Conservation (phyloP, 2,113 vertebrate genomes). For the Upupa epops region DNA sequence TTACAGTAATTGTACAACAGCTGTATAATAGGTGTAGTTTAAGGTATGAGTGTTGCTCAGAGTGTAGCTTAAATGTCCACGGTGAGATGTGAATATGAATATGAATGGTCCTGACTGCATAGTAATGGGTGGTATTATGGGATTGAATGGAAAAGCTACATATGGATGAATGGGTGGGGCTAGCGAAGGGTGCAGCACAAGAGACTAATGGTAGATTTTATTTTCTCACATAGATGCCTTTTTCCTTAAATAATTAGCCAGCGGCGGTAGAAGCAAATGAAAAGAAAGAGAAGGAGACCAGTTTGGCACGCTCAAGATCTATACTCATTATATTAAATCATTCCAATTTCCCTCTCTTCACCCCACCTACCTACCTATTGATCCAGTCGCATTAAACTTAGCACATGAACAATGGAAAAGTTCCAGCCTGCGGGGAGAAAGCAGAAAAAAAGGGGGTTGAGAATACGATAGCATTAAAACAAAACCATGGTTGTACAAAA, state of each 20-base stretch:
- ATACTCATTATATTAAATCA: conserved; percentile 23
- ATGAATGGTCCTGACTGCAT: conserved; percentile 79
- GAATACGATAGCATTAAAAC: not conserved
- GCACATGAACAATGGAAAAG: not conserved
- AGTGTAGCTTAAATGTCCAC: conserved; percentile 79
- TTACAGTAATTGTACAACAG: conserved; percentile 79
- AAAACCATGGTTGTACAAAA: not conserved
- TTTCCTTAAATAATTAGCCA: conserved; percentile 69
- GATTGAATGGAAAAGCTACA: conserved; percentile 78
- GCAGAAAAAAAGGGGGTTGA: not conserved
- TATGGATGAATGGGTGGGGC: conserved; percentile 78
- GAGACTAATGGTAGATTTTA: conserved; percentile 70
- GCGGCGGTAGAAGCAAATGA: conserved; percentile 14
- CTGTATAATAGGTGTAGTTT: conserved; percentile 81
- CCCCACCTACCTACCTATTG: conserved; percentile 8
- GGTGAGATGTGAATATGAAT: conserved; percentile 79
- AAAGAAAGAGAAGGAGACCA: conserved; percentile 19
- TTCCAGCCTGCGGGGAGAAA: not conserved
- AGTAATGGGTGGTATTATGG: conserved; percentile 80
- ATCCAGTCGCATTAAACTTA: conserved; percentile 28
- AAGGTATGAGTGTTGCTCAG: conserved; percentile 76
- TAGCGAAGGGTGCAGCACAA: conserved; percentile 58
- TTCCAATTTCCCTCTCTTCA: conserved; percentile 11
- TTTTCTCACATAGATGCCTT: conserved; percentile 63
- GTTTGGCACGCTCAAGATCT: conserved; percentile 29